Base-by-base conservation (phyloP, 2,797 vertebrate species). In the Muraenolepis orangiensis region DNA sequence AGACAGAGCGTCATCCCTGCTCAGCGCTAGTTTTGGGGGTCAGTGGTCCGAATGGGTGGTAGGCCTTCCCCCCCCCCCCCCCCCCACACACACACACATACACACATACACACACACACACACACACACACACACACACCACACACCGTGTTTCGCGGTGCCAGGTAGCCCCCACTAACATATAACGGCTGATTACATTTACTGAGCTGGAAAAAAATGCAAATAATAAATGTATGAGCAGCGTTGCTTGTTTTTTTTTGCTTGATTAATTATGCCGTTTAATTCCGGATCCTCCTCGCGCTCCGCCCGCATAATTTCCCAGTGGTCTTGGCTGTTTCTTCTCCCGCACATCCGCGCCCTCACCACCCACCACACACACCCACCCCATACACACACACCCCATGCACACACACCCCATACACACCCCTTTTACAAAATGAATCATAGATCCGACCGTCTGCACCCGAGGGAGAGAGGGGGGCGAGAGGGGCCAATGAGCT, bases 191-290 rank as follows among this genome's bases (percentile, higher is more conserved):
- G 89, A 92, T 93, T 93, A 90, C 87, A 85, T 91, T 89, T 93
- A 87, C 88, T 92, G 91, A 90, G 92, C 89, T 91, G 91, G 90
- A 93, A 92, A 91, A n/a, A 92, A 93, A 94, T 93, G 90, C 91
- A 93, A 92, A 92, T 93, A 93, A 93, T 93, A 92, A 92, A 93
- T 92, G 92, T 93, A 91, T 91, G 92, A 92, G 91, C 91, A 90
- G 89, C 88, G 88, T n/a, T 91, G 89, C 90, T 93, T 94, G 92
- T 92, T 93, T 93, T 92, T 93, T 93, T 93, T 93, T 92, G 92
- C 91, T 90, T 92, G 93, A 93, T 94, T 94, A 94, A 94, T 94
- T 93, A 94, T 93, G 92, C 93, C 90, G 91, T 93, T 94, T 94
- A 94, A 94, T 94, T 93, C 91, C 85, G 92, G 91, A 93, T 93